Evolutionary conservation across 2,113 vertebrate species (phyloP), one percentile per base, ranked within the genome.

Genomic region (Gnathonemus longibarbis): DNA sequence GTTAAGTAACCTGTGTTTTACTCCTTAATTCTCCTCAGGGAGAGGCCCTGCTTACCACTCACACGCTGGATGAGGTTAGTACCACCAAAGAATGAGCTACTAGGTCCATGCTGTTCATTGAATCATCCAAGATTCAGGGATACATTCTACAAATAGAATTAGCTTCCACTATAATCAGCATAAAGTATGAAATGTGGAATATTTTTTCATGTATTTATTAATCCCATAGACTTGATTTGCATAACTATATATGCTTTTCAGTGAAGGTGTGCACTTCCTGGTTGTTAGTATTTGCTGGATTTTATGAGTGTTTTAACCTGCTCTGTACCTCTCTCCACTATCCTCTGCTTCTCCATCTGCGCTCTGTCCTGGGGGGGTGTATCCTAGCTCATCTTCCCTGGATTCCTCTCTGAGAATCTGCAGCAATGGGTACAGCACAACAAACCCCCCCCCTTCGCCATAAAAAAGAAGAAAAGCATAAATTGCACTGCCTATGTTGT

Each of bases 391-490:
- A 92, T 96, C 93, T 93, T 96, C 77, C 93, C 96, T 15, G 95
- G 94, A 92, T 94, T 97, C 94, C 91, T 96, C 93, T 93, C 91
- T 35, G 96, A 97, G 92, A 95, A 95, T 91, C 96, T 97, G 92
- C 96, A 97, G 92, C 95, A 94, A 96, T 96, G 95, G 97, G 97
- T 98, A 97, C 91, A 92, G 89, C 77, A 90, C 87, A 56, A 35
- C 48, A 77, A 77, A 80, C 50, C 15, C 45, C 89, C 87, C 84
- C 46, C 90, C 11, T 0, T 1, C 17, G 0, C 24, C 85, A 53
- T 52, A 39, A 66, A n/a, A 62, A 66, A 27, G 3, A 66, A 27
- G 62, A 70, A 70, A 70, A 5, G 10, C n/a, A 70, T 31, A 13
- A 70, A 27, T 31, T 31, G 27, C 10, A 70, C 10, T 70, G n/a